Evolutionary conservation across 2,888 invertebrate genomes (phyloP), one percentile per base, ranked within the genome.

Genomic region (Lepidocyrtinus sp.): DNA sequence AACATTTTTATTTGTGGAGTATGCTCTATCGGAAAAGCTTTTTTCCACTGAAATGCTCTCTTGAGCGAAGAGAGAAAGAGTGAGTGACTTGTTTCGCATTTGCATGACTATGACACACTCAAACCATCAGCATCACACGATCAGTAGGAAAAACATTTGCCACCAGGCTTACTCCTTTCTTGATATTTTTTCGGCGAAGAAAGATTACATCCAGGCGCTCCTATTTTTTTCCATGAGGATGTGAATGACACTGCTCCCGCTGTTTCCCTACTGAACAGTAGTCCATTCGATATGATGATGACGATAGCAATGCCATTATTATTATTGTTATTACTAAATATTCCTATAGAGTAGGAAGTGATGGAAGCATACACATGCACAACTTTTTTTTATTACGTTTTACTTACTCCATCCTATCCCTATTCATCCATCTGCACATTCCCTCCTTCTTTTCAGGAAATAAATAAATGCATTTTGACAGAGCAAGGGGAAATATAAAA

Each of bases 81-180:
- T n/a, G n/a, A 62, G 62, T 79, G 78, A 72, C 78, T 72, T 78
- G 72, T 67, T 68, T 68, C 78, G 62, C 73, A 79, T 79, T 79
- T 73, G 78, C 78, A 79, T 79, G 78, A 36, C n/a, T n/a, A n/a
- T n/a, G n/a, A 72, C 77, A 78, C 77, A 78, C 77, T 68, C 71
- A 70, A 65, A 78, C 70, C 75, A 68, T 27, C 65, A 64, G n/a
- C n/a, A n/a, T n/a, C n/a, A n/a, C 36, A 36, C 36, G 36, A 5
- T 36, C 36, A 36, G n/a, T 12, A 36, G 36, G 36, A 36, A 36
- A n/a, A 36, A 36, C 36, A 36, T 36, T 67, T 72, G 69, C 78
- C 69, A 79, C 68, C 73, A 68, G 69, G 21, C 69, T 73, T 59
- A 27, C 25, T 68, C 17, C n/a, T 75, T 67, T 36, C 36, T 36